Base-by-base conservation (phyloP, 2,888 invertebrate species). In the Campoletis raptor region DNA sequence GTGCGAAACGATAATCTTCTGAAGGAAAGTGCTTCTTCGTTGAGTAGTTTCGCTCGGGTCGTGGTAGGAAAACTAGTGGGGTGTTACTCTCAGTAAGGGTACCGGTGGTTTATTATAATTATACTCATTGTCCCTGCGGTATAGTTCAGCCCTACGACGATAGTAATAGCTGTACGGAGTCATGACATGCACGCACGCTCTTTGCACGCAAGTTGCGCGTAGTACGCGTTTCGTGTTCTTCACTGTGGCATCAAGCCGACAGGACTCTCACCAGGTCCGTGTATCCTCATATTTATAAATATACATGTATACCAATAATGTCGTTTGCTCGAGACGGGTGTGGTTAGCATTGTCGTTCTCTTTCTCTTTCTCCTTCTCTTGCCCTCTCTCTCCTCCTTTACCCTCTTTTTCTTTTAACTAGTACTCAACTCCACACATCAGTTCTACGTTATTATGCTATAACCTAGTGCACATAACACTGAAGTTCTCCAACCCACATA, bases 91-190 rank as follows among this genome's bases (percentile, higher is more conserved):
- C 88, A 86, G 90, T 73, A 88, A 88, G 81, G 87, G 89, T 88
- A 83, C 84, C 78, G 84, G 88, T 86, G 85, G 87, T 90, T 92
- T 90, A 90, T 91, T 89, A 91, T 92, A 91, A 92, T 92, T 91
- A 92, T 89, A 92, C 90, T 92, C 90, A 91, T 91, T 92, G 90
- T 91, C 90, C 91, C 85, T 87, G 88, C 89, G 89, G 90, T 90
- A 88, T 85, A 82, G 88, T 87, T 79, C 76, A 73, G 70, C 76
- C 74, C 64, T 73, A 77, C 57, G 64, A 77, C 81, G 70, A 67
- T 69, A 57, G 74, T 80, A 83, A 83, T 83, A 76, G 83, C 85
- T 84, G 85, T 76, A 87, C 83, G 88, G 24, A 86, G 78, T 69
- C 84, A 64, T 64, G 86, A 84, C 90, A 92, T 87, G 90, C 91